Evolutionary conservation across 2,888 invertebrate genomes (phyloP).

Genomic region (Zootermopsis nevadensis): DNA sequence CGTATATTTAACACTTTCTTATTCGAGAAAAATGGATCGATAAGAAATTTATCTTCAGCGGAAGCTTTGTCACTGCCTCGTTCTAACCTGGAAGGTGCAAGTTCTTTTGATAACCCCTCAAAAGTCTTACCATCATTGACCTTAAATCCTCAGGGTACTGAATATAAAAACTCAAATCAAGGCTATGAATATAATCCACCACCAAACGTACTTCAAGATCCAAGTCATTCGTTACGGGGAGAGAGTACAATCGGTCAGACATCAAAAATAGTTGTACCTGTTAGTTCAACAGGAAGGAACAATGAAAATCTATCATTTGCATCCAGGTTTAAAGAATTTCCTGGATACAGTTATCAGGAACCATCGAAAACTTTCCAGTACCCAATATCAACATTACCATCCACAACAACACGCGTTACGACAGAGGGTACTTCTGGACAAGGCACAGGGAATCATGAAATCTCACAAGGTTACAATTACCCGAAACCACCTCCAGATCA

Average conservation of each 20-base stretch:
- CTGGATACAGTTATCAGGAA: neutral
- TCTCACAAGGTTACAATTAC: neutral
- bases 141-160: neutral
- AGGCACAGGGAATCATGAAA: neutral
- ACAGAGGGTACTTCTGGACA: neutral
- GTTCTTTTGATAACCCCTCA: neutral
- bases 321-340: too few species aligned
- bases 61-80: neutral
- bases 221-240: neutral
- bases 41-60: too few species aligned
- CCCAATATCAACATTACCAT: neutral
- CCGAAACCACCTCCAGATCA: neutral
- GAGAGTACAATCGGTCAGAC: conserved; percentile 3
- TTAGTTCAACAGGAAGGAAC: neutral
- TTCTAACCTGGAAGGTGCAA: neutral
- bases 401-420: neutral
- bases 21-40: neutral
- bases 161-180: neutral
- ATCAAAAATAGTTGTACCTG: neutral
- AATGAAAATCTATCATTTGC: neutral
- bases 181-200: neutral
- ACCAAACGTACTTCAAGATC: neutral
- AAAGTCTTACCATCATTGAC: neutral
- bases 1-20: neutral
- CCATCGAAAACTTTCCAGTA: neutral